Conservation (phyloP, 1,140 invertebrate genomes). For the Meloidogyne exigua region DNA sequence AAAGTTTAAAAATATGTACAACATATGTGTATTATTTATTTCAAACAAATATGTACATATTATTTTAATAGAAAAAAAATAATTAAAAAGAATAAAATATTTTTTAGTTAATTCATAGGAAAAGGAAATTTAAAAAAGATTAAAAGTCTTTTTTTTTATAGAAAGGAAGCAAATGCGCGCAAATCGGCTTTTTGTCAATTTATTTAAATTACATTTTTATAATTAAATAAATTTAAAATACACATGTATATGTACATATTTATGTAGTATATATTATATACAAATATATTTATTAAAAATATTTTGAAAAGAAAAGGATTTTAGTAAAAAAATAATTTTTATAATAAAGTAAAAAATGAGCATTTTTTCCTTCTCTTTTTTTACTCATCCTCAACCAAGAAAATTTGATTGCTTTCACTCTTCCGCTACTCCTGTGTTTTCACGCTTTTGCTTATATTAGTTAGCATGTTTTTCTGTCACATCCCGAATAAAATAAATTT, state of each 20-base stretch:
- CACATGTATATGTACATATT: background rate
- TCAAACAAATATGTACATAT: too few relatives aligned
- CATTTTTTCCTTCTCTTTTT: background rate
- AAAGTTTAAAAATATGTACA: too few relatives aligned
- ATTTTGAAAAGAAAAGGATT: background rate
- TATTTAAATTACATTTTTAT: background rate
- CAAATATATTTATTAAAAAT: background rate
- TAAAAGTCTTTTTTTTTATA: background rate
- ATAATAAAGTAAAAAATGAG: background rate
- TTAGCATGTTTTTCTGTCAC: background rate
- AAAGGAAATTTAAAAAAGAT: background rate
- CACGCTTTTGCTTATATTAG: background rate
- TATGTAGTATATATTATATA: too few relatives aligned
- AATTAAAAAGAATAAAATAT: background rate
- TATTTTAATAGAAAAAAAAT: too few relatives aligned
- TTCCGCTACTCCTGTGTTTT: background rate
- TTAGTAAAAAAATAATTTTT: background rate
- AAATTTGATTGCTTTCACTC: background rate
- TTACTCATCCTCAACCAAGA: slow-evolving; percentile 4
- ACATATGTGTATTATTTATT: too few relatives aligned
- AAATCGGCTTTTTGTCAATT: background rate
- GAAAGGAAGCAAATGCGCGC: background rate
- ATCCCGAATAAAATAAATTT: background rate
- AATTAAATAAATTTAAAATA: too few relatives aligned
- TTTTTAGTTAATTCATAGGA: background rate